A percentile compares a stretch with the other conserved stretches of the same genome.
These are phyloP conservation scores for Benthosema pterotum DNA, from an alignment of 2,797 vertebrate genomes.

Conservation along the genomic window DNA sequence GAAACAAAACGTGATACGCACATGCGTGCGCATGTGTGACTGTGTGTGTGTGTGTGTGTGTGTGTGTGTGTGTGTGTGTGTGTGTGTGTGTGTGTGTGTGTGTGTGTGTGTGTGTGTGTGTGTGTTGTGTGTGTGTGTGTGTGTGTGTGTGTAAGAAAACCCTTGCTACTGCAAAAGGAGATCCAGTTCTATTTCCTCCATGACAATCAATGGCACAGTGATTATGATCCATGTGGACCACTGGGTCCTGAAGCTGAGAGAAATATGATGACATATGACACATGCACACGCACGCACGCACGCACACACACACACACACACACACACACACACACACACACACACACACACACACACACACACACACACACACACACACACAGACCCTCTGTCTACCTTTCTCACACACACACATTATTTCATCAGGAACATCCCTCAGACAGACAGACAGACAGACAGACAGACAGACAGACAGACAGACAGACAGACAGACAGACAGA, in stretches of 20 bases:
- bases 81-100: slow-evolving; percentile 2
- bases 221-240: slow-evolving; percentile 54
- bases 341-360: neutral
- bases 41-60: slow-evolving; percentile 3
- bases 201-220: slow-evolving; percentile 57
- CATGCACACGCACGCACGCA: slow-evolving; percentile 17
- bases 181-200: slow-evolving; percentile 44
- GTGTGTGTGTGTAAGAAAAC: slow-evolving; percentile 48
- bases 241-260: slow-evolving; percentile 22
- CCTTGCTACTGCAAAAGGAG: slow-evolving; percentile 51
- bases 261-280: slow-evolving; percentile 49
- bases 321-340: slow-evolving; percentile 6
- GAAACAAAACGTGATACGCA: slow-evolving; percentile 18
- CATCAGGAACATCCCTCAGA: slow-evolving; percentile 34
- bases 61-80: slow-evolving; percentile 3
- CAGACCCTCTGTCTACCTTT: too few species aligned
- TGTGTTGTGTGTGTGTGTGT: neutral
- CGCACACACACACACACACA: slow-evolving; percentile 29
- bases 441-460: neutral
- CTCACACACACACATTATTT: slow-evolving; percentile 4
- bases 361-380: neutral
- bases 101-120: neutral
- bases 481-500: slow-evolving; percentile 3
- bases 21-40: neutral
- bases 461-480: slow-evolving; percentile 19